These are phyloP conservation scores for Pterocles gutturalis DNA, from an alignment of 2,113 vertebrate genomes.

Conservation along the genomic window DNA sequence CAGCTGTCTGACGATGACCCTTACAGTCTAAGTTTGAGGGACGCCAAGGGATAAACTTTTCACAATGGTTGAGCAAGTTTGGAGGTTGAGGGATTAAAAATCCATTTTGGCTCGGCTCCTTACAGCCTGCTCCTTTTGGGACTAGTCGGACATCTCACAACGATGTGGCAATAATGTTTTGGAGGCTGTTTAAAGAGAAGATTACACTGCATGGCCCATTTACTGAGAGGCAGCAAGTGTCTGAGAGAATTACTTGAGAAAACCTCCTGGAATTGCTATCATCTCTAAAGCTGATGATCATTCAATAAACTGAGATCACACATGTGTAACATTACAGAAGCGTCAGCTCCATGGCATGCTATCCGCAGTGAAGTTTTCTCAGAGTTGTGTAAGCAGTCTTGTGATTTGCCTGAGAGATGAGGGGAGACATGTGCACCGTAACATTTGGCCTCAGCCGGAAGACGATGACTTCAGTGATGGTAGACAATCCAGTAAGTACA, in stretches of 20 bases:
- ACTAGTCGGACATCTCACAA: neutral
- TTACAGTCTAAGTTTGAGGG: neutral
- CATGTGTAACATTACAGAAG: neutral
- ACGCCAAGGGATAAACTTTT: neutral
- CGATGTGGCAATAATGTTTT: neutral
- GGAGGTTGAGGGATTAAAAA: neutral
- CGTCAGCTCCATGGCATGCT: neutral
- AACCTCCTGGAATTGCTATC: conserved; percentile 53
- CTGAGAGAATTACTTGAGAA: conserved; percentile 14
- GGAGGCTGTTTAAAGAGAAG: neutral
- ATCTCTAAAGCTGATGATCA: conserved; percentile 43
- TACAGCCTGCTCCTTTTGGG: neutral
- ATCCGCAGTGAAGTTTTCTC: conserved; percentile 40
- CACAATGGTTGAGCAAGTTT: neutral
- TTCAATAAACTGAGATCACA: conserved; percentile 22
- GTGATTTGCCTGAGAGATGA: conserved; percentile 27
- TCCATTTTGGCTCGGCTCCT: neutral
- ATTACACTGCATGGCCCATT: neutral
- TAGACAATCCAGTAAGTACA: conserved; percentile 50
- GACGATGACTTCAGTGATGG: neutral
- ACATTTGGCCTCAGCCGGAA: conserved; percentile 17
- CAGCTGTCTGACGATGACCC: neutral
- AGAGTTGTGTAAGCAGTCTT: conserved; percentile 41
- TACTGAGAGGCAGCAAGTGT: conserved; percentile 33
- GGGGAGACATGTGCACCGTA: neutral